Evolutionary conservation across 2,888 invertebrate species (phyloP).

Genomic region (Embidobia sp.): DNA sequence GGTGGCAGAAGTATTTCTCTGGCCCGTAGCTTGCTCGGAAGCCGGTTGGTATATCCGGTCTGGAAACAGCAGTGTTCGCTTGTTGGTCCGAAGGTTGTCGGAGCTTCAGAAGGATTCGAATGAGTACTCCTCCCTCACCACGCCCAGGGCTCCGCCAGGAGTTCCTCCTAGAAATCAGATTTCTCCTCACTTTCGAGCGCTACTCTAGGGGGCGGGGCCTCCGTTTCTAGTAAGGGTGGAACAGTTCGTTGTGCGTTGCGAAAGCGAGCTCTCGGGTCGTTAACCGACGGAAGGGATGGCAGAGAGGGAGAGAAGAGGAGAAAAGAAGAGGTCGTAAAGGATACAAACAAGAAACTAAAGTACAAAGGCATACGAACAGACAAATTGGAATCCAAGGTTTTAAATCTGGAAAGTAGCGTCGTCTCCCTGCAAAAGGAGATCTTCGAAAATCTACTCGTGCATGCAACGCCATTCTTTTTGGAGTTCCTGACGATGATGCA

Average conservation of each 20-base stretch:
- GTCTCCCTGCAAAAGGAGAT: no score
- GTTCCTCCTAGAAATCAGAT: constrained; percentile 68
- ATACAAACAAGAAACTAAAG: no score
- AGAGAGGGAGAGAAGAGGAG: constrained; percentile 47
- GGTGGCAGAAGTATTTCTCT: no score
- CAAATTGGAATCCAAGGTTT: no score
- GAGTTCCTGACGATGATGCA: no score
- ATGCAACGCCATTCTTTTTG: no score
- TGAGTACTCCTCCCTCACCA: constrained; percentile 76
- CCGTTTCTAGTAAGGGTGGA: constrained; percentile 73
- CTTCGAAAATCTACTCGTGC: no score
- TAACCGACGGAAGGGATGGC: constrained; percentile 32
- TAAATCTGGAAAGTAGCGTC: no score
- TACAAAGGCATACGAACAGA: no score
- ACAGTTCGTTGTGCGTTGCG: constrained; percentile 48
- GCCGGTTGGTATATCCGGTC: constrained; percentile 58
- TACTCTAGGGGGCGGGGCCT: constrained; percentile 79
- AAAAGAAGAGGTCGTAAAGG: neutral
- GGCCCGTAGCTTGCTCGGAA: constrained; percentile 14
- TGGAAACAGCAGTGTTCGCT: constrained; percentile 54
- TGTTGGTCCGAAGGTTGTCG: constrained; percentile 58
- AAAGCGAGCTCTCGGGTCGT: constrained; percentile 39
- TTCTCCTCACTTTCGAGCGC: constrained; percentile 65
- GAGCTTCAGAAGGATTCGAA: constrained; percentile 59
- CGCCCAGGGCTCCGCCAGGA: constrained; percentile 74